Evolutionary conservation across 2,797 vertebrate species (phyloP).

Genomic region (Heterohyrax brucei): DNA sequence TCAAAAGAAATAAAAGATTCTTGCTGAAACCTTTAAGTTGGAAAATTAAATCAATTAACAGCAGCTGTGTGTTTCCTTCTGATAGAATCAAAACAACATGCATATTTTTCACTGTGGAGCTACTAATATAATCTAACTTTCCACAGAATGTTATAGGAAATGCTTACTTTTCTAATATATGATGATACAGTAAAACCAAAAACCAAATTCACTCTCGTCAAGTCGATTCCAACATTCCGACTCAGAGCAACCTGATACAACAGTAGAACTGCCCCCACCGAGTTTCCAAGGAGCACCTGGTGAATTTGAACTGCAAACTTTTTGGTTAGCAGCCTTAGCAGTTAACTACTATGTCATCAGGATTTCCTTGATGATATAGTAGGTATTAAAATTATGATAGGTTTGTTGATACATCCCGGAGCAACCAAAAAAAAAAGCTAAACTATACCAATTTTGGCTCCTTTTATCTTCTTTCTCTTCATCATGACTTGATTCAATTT

Average conservation of each 20-base stretch:
- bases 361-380: neutral
- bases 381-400: constrained; percentile 56
- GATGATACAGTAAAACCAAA: neutral
- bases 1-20: neutral
- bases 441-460: neutral
- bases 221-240: too few relatives aligned
- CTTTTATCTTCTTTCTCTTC: constrained; percentile 45
- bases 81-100: constrained; percentile 41
- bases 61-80: neutral
- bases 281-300: too few relatives aligned
- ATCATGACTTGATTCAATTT: constrained; percentile 3
- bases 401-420: neutral
- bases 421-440: neutral
- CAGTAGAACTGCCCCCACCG: too few relatives aligned
- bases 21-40: neutral
- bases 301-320: too few relatives aligned
- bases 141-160: constrained; percentile 5
- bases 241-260: too few relatives aligned
- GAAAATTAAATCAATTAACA: constrained; percentile 60
- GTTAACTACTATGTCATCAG: too few relatives aligned
- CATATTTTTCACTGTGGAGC: neutral
- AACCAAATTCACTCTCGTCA: too few relatives aligned
- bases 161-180: neutral
- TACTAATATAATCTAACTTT: constrained; percentile 9
- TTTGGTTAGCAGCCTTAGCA: too few relatives aligned